Conservation (phyloP, 2,888 invertebrate genomes). For the Cerastoderma edule region DNA sequence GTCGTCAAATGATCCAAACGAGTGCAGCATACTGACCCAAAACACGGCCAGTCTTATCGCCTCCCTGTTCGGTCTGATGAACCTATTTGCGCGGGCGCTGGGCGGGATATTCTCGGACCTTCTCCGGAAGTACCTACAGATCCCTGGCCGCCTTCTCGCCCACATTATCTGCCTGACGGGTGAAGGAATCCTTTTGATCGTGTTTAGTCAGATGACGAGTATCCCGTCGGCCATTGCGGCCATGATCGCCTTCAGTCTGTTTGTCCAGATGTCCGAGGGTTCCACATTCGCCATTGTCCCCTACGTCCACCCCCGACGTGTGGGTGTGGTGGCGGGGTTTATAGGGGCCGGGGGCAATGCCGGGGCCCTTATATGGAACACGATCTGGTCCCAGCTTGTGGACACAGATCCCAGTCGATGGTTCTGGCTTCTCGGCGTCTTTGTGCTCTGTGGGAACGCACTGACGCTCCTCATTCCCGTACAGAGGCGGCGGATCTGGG, state of each 20-base stretch:
- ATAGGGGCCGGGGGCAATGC: slow-evolving; percentile 52
- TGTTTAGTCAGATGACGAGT: slow-evolving; percentile 37
- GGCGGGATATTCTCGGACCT: slow-evolving; percentile 34
- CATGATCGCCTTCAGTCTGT: slow-evolving; percentile 15
- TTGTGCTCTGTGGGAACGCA: slow-evolving; percentile 11
- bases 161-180: slow-evolving; percentile 37
- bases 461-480: slow-evolving; percentile 25
- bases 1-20: not conserved
- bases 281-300: slow-evolving; percentile 32
- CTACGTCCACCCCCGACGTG: slow-evolving; percentile 20
- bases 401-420: slow-evolving; percentile 39
- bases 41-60: slow-evolving; percentile 30
- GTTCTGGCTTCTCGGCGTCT: slow-evolving; percentile 42
- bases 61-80: slow-evolving; percentile 30
- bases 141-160: slow-evolving; percentile 41
- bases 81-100: slow-evolving; percentile 21
- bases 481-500: slow-evolving; percentile 29
- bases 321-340: slow-evolving; percentile 45
- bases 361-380: slow-evolving; percentile 45
- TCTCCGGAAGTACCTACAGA: slow-evolving; percentile 22
- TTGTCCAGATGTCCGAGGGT: slow-evolving; percentile 51
- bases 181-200: slow-evolving; percentile 43
- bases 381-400: slow-evolving; percentile 40
- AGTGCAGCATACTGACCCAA: slow-evolving; percentile 22
- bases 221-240: not conserved